phyloP scores from a whole-genome alignment of 92 coral and sea anemone genomes.

The Plumapathes pennacea region DNA sequence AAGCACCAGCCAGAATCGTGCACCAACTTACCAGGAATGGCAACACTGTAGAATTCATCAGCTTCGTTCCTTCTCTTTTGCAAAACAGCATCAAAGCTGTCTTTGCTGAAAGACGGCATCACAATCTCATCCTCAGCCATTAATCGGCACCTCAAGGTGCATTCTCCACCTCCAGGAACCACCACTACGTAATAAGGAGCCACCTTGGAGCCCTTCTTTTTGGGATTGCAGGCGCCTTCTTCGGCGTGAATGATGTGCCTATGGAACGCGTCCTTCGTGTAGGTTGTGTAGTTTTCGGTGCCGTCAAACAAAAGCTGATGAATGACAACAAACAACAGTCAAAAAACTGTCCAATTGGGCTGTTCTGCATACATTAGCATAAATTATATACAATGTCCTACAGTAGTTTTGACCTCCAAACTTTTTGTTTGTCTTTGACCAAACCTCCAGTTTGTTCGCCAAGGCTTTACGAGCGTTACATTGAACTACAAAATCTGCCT shows the following conservation, averaged over 20 bases:
- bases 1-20: too few relatives aligned
- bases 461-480: too few relatives aligned
- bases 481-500: too few relatives aligned
- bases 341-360: neutral
- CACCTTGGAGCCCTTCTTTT: conserved; percentile 81
- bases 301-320: conserved; percentile 61
- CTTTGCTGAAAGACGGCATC: conserved; percentile 61
- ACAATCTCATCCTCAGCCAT: conserved; percentile 66
- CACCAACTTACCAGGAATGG: conserved; percentile 71
- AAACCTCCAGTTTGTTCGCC: too few relatives aligned
- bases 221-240: conserved; percentile 69
- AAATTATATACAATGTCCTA: too few relatives aligned
- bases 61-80: conserved; percentile 75
- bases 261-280: conserved; percentile 98
- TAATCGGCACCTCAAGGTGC: conserved; percentile 72
- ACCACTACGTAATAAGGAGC: conserved; percentile 80
- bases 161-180: conserved; percentile 66
- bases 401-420: too few relatives aligned
- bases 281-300: conserved; percentile 67
- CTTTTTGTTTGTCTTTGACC: too few relatives aligned
- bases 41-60: conserved; percentile 72
- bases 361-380: neutral
- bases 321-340: too few relatives aligned
- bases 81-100: conserved; percentile 70
- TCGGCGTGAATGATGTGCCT: conserved; percentile 78